Percentiles rank a stretch among this genome's conserved stretches.
Conservation (phyloP, 2,888 invertebrate species). For the Drosophila stalkeri region DNA sequence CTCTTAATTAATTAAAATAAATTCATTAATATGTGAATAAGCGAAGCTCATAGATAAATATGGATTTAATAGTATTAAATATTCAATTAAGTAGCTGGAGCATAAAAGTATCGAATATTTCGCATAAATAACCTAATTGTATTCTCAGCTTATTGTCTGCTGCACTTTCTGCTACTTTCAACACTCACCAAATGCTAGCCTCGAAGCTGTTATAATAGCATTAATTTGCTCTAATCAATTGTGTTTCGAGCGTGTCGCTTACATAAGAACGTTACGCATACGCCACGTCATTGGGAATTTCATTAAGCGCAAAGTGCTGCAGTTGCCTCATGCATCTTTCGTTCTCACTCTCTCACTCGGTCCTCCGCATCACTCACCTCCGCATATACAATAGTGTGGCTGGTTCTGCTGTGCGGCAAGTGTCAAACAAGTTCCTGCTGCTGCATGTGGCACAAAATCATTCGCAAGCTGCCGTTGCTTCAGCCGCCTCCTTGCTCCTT, state of each 20-base stretch:
- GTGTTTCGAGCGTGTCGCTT: constrained; percentile 23
- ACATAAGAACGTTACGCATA: constrained; percentile 55
- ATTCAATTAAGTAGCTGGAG: not conserved
- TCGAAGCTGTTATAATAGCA: not conserved
- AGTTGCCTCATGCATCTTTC: constrained; percentile 25
- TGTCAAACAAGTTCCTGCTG: constrained; percentile 62
- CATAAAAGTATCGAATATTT: not conserved
- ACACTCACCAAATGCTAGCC: not conserved
- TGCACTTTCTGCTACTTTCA: not conserved
- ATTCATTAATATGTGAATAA: not conserved
- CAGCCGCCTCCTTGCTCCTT: not conserved
- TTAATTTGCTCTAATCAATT: constrained; percentile 18
- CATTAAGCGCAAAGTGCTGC: constrained; percentile 71
- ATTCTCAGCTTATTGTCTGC: not conserved
- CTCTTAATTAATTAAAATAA: not conserved
- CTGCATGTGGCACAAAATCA: constrained; percentile 59
- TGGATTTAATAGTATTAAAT: not conserved
- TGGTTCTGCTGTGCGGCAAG: constrained; percentile 53
- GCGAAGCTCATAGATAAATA: not conserved
- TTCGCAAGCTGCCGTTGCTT: constrained; percentile 31
- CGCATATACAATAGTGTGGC: constrained; percentile 6
- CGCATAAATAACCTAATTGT: not conserved
- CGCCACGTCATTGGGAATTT: constrained; percentile 65
- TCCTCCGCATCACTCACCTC: constrained; percentile 1
- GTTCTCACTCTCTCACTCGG: not conserved